phyloP scores from a whole-genome alignment of 2,113 vertebrate genomes.

The Notothenia rossii region DNA sequence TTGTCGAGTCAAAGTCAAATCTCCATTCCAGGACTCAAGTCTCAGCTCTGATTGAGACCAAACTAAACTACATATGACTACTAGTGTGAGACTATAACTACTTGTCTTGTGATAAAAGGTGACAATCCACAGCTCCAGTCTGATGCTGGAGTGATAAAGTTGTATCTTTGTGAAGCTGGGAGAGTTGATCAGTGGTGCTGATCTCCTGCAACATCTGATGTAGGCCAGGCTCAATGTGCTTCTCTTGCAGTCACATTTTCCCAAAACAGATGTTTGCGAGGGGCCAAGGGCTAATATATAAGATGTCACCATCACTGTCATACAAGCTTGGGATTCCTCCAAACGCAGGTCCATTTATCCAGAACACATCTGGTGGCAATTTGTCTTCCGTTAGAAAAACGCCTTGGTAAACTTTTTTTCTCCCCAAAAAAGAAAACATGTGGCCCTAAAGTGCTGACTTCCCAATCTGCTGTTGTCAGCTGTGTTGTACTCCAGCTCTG shows the following conservation, averaged over 20 bases:
- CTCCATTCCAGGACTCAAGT: background rate
- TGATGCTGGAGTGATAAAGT: background rate
- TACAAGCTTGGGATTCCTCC: constrained; percentile 8
- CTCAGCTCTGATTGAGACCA: background rate
- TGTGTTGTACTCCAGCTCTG: constrained; percentile 63
- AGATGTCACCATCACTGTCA: constrained; percentile 22
- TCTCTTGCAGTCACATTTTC: constrained; percentile 5
- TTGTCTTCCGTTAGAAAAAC: constrained; percentile 57
- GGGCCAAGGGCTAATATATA: too few relatives aligned
- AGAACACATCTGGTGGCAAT: constrained; percentile 61
- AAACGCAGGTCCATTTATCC: constrained; percentile 35
- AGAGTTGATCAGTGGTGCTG: background rate
- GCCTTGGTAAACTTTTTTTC: constrained; percentile 54
- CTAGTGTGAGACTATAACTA: background rate
- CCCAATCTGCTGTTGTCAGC: constrained; percentile 71
- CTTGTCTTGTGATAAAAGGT: background rate
- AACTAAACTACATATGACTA: background rate
- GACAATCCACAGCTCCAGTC: background rate
- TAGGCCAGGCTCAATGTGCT: background rate
- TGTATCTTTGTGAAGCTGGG: background rate
- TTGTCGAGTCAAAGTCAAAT: background rate
- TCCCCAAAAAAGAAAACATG: constrained; percentile 48
- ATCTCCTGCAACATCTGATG: background rate
- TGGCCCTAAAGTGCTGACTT: constrained; percentile 67
- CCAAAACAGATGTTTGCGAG: constrained; percentile 31